Percentiles rank a stretch among this genome's conserved stretches.
phyloP scores from a whole-genome alignment of 1,140 invertebrate genomes.

The Scaptomyza graminum region DNA sequence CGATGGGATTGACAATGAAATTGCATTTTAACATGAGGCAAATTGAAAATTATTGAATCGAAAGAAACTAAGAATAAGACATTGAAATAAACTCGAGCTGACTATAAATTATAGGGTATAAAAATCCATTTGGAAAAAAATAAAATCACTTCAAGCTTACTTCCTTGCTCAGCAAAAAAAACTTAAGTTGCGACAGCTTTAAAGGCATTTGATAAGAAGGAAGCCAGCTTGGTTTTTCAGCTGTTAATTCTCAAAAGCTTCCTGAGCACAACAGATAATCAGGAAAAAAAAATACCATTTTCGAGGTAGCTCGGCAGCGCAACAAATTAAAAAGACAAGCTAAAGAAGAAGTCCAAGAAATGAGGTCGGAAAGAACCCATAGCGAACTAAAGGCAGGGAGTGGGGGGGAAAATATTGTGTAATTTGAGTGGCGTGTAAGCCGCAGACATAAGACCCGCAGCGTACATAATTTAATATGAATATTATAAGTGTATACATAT shows the following conservation, averaged over 20 bases:
- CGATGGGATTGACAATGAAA: constrained; percentile 9
- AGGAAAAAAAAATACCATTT: background rate
- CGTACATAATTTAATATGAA: constrained; percentile 79
- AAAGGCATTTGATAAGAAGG: constrained; percentile 7
- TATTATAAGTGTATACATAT: constrained; percentile 60
- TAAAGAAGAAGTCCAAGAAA: constrained; percentile 15
- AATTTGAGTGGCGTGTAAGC: constrained; percentile 79
- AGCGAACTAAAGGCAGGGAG: constrained; percentile 4
- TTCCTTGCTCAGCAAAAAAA: too few species aligned
- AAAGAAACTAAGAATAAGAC: background rate
- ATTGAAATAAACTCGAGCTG: background rate
- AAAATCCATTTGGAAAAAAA: too few species aligned
- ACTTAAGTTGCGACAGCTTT: background rate
- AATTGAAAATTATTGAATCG: background rate
- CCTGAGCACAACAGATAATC: constrained; percentile 4
- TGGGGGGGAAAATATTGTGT: constrained; percentile 32
- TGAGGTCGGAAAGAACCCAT: constrained; percentile 17
- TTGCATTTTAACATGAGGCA: background rate
- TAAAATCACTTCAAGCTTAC: too few species aligned
- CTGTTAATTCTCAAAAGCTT: constrained; percentile 5
- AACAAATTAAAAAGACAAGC: constrained; percentile 8
- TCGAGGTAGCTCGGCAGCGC: background rate
- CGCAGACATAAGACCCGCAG: constrained; percentile 61
- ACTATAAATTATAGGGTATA: too few species aligned
- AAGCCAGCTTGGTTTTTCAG: constrained; percentile 11